These are phyloP conservation scores for Hystrix brachyura DNA, from an alignment of 2,113 vertebrate species.

Conservation along the genomic window DNA sequence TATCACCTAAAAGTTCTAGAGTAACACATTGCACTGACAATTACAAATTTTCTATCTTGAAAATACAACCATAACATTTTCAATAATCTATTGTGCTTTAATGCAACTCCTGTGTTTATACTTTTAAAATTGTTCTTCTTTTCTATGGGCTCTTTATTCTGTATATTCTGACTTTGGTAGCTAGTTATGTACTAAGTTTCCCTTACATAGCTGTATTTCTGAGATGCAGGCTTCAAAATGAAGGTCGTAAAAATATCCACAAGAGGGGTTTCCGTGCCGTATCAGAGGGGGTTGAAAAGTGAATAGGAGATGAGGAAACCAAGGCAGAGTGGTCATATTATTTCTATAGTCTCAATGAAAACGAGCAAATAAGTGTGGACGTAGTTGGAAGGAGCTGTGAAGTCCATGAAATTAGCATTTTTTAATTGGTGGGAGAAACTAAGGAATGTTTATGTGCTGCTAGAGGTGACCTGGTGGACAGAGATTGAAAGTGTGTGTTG, in stretches of 20 bases:
- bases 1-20: slow-evolving; percentile 2
- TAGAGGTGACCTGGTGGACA: background rate
- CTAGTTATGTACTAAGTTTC: background rate
- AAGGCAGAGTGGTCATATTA: background rate
- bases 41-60: background rate
- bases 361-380: background rate
- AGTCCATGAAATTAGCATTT: background rate
- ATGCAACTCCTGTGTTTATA: background rate
- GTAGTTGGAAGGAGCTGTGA: background rate
- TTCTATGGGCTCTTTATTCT: background rate
- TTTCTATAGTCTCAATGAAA: background rate
- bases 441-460: background rate
- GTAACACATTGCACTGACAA: background rate
- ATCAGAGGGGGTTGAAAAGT: background rate
- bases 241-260: background rate
- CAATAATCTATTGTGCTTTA: background rate
- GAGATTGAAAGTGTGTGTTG: background rate
- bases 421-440: background rate
- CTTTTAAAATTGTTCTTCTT: slow-evolving; percentile 1
- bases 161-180: background rate
- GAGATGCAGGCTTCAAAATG: background rate
- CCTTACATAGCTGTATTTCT: background rate
- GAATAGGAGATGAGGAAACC: background rate
- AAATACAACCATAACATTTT: background rate
- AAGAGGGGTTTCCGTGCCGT: background rate